These are phyloP conservation scores for Drosophila pallidifrons DNA, from an alignment of 1,140 invertebrate species.

Conservation along the genomic window DNA sequence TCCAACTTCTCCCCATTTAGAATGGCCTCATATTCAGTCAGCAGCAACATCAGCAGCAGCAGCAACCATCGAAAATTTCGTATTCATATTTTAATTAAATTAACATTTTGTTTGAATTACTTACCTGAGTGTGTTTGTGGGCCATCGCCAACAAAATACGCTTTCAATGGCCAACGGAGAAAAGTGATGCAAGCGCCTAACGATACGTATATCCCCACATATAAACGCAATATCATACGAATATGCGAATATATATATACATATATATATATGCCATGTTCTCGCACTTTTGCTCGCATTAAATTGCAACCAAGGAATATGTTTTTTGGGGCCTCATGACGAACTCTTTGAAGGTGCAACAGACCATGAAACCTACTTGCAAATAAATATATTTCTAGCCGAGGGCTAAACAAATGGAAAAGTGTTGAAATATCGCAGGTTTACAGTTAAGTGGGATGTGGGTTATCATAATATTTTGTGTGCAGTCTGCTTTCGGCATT, in stretches of 20 bases:
- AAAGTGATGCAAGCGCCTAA: constrained; percentile 23
- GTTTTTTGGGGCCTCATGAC: constrained; percentile 21
- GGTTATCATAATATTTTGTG: constrained; percentile 21
- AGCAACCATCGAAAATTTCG: constrained; percentile 56
- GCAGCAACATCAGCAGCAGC: constrained; percentile 7
- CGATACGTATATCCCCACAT: neutral
- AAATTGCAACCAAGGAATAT: constrained; percentile 42
- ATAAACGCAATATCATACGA: constrained; percentile 7
- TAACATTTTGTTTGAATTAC: constrained; percentile 79
- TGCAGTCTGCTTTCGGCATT: constrained; percentile 1
- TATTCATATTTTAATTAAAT: constrained; percentile 82
- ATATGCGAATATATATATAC: neutral
- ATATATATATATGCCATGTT: no score
- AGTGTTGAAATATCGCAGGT: constrained; percentile 9
- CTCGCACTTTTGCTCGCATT: constrained; percentile 20
- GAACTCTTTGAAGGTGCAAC: constrained; percentile 45
- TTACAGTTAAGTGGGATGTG: neutral
- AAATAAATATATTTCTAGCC: constrained; percentile 32
- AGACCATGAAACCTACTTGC: constrained; percentile 60
- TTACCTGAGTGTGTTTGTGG: constrained; percentile 43
- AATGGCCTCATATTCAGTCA: constrained; percentile 21
- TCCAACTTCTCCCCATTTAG: constrained; percentile 47
- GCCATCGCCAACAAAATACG: constrained; percentile 6
- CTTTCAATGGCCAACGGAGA: constrained; percentile 15
- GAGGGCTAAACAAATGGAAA: constrained; percentile 26